Evolutionary conservation across 1,140 invertebrate genomes (phyloP), one percentile per base, ranked within the genome.

Genomic region (Coptotermes formosanus): DNA sequence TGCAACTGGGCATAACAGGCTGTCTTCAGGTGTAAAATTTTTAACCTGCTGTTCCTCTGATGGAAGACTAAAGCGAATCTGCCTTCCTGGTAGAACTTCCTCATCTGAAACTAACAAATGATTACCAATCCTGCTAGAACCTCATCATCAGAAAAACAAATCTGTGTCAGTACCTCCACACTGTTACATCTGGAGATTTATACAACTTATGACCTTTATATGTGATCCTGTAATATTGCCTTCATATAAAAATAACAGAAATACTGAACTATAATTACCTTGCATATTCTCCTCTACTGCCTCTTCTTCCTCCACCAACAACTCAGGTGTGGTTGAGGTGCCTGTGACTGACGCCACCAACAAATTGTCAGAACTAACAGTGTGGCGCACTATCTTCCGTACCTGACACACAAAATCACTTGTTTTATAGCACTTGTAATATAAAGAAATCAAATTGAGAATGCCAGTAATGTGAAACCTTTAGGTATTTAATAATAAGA

Each of bases 291-390:
- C 64, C 25, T 30, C n/a, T 75, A 25, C 9, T 30, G 9, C 25
- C 16, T 75, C 64, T 75, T 75, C 64, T n/a, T 75, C 64, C n/a
- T 75, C 64, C n/a, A 30, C 64, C 25, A n/a, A 2, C n/a, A 75
- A 30, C 7, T 75, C 64, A n/a, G 64, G 64, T 11, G 64, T 75
- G n/a, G 64, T 30, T 75, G 64, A 75, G 14, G 64, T 30, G n/a
- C 64, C 64, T 14, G 64, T 75, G 64, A 75, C n/a, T 30, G 64
- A 75, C 30, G 16, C 25, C 64, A 30, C 9, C 4, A n/a, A 75
- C n/a, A 75, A 8, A 75, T 75, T 75, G n/a, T 75, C 64, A 75
- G 25, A 25, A 75, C 64, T 75, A 75, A 75, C 64, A 75, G 64
- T 30, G 64, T 25, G 16, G 14, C 64, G 64, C n/a, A 75, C 64